Evolutionary conservation across 2,797 vertebrate species (phyloP), one percentile per base, ranked within the genome.

Genomic region (Nasua narica): DNA sequence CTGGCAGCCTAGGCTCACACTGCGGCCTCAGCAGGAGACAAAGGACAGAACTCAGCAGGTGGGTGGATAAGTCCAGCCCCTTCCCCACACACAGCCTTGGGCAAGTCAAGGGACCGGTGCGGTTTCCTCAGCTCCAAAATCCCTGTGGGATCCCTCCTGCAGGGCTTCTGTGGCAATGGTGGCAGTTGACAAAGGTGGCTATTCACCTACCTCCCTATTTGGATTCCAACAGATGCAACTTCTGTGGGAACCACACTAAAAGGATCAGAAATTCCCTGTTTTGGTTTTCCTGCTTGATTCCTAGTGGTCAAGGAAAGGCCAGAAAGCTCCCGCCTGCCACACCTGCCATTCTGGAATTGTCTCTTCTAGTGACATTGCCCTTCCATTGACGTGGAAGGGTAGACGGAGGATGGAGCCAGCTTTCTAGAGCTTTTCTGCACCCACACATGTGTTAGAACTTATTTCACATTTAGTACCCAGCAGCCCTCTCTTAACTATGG

Each of bases 41-140:
- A 65, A 56, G 60, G 60, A 25, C 18, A 35, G 37, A 54, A 15
- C 21, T 32, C 2, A 29, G 40, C 40, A 58, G 1, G 40, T 1
- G 37, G 52, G 37, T 1, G 21, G 65, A 7, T 16, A 0, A 27
- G 15, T n/a, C 25, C 15, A 40, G n/a, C 43, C 79, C 12, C 52
- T 46, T 40, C 48, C 25, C n/a, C 7, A 3, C 0, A 0, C 0
- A 1, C 0, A 11, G 25, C 21, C 6, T 7, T 10, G 32, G 62
- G 29, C 65, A 40, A 81, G 56, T 11, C 1, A 9, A 14, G 27
- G 27, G 21, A 52, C 4, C 0, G 0, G 13, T 5, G 5, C 3
- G 5, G 15, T n/a, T 37, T 65, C 37, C 43, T 23, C 21, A 1
- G 19, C 13, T 52, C 14, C 35, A 35, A 35, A 54, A 29, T 23